Percentiles rank a stretch among this genome's conserved stretches.
Evolutionary conservation across 2,888 invertebrate genomes (phyloP).

Genomic region (Lycocerus yunnanus): DNA sequence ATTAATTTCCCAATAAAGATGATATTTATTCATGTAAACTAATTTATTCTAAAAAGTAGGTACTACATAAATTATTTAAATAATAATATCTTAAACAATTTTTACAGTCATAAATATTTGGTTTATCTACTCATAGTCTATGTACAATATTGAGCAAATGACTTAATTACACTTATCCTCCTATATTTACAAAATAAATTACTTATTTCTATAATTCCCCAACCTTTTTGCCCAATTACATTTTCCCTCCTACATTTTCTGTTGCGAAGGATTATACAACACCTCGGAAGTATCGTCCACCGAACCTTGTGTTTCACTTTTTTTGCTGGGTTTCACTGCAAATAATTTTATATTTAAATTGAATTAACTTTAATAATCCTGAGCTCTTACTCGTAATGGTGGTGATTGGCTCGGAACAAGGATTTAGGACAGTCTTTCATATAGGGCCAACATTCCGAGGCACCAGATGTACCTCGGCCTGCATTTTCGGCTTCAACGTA

Average conservation of each 20-base stretch:
- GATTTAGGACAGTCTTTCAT: conserved; percentile 82
- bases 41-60: not conserved
- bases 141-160: conserved; percentile 6
- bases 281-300: conserved; percentile 39
- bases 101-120: not conserved
- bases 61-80: not conserved
- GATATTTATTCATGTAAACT: not conserved
- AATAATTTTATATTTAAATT: conserved; percentile 7
- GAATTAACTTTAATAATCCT: not conserved
- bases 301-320: conserved; percentile 39
- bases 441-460: conserved; percentile 86
- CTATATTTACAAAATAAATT: conserved; percentile 10
- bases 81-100: not conserved
- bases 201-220: conserved; percentile 22
- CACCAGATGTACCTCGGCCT: conserved; percentile 63
- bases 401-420: conserved; percentile 66
- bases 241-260: conserved; percentile 41
- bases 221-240: conserved; percentile 34
- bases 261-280: conserved; percentile 44
- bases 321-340: conserved; percentile 39
- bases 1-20: too few relatives aligned
- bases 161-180: not conserved
- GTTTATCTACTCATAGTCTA: not conserved
- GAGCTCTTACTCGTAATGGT: conserved; percentile 58
- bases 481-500: conserved; percentile 81